Percentiles rank a stretch among this genome's conserved stretches.
phyloP scores from a whole-genome alignment of 1,140 invertebrate genomes.

The Drosophila santomea region DNA sequence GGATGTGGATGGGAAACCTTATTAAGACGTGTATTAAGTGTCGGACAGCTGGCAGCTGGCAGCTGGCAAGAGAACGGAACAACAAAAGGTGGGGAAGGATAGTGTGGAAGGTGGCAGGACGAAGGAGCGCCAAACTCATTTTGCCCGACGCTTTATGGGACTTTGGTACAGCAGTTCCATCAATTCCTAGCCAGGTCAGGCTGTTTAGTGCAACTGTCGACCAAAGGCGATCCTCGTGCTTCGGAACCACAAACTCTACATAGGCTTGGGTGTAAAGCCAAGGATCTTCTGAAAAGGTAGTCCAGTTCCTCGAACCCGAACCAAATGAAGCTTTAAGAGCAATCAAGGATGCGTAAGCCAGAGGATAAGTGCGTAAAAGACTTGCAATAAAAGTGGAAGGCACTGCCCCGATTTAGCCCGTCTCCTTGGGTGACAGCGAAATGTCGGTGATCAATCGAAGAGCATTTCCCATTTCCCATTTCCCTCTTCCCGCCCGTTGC shows the following conservation, averaged over 20 bases:
- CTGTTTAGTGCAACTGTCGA: too few species aligned
- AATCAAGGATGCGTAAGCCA: conserved; percentile 4
- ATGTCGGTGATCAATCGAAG: conserved; percentile 29
- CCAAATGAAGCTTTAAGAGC: conserved; percentile 14
- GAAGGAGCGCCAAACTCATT: not conserved
- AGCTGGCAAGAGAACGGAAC: conserved; percentile 1
- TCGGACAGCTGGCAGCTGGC: conserved; percentile 14
- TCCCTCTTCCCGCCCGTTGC: not conserved
- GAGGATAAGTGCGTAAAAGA: not conserved
- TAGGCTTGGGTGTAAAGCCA: too few species aligned
- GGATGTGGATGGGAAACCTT: conserved; percentile 10
- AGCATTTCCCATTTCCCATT: not conserved
- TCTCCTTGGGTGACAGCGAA: not conserved
- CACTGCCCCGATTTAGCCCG: not conserved
- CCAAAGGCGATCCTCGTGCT: too few species aligned
- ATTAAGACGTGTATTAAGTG: conserved; percentile 25
- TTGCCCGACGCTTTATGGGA: not conserved
- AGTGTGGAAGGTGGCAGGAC: not conserved
- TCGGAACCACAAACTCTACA: too few species aligned
- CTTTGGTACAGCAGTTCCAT: not conserved
- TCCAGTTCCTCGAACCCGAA: not conserved
- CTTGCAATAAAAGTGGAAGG: conserved; percentile 4
- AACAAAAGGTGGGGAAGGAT: not conserved
- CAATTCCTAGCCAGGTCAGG: too few species aligned
- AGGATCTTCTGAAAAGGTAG: too few species aligned